Evolutionary conservation across 2,113 vertebrate genomes (phyloP), one percentile per base, ranked within the genome.

Genomic region (Trogon melanurus): DNA sequence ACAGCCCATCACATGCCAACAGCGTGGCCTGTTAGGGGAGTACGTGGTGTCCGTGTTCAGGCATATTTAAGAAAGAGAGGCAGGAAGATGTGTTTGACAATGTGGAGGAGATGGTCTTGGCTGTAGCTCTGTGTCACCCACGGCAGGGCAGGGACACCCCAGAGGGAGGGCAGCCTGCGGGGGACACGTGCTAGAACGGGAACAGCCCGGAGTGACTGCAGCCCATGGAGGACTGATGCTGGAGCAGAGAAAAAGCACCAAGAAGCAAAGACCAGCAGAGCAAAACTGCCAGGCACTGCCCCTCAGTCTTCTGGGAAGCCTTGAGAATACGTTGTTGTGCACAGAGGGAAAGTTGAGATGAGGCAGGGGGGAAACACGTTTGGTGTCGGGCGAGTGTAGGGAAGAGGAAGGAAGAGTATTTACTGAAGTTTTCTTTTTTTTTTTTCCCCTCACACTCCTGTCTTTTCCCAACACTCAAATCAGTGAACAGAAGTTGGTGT

Each of bases 301-400:
- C 6, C 6, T 41, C 3, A 1, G 0, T 32, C 34, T 44, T 58
- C 53, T 61, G 44, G 19, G 15, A 4, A 23, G 38, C 19, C 23
- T 65, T 20, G 53, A 32, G 21, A 21, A 5, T 32, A 16, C 60
- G 38, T 26, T 66, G 10, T 19, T 29, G 7, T 4, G 16, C 27
- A 10, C 10, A 8, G 6, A 11, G 6, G 13, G 16, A 67, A 67
- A 57, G 41, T 6, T 50, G 26, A 66, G 21, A 22, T 44, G 30
- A 67, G 36, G 12, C 29, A 16, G 13, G 11, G 25, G 11, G 26
- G 16, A 60, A 44, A 25, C 9, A 4, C 18, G 13, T n/a, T 61
- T 79, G 34, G 14, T 53, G 29, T 45, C 51, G 23, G 50, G 30
- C 41, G 17, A 44, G 10, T 4, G 1, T 38, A 5, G 6, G 20